Conservation (phyloP, 2,797 vertebrate species). For the Atherinosoma microstoma region DNA sequence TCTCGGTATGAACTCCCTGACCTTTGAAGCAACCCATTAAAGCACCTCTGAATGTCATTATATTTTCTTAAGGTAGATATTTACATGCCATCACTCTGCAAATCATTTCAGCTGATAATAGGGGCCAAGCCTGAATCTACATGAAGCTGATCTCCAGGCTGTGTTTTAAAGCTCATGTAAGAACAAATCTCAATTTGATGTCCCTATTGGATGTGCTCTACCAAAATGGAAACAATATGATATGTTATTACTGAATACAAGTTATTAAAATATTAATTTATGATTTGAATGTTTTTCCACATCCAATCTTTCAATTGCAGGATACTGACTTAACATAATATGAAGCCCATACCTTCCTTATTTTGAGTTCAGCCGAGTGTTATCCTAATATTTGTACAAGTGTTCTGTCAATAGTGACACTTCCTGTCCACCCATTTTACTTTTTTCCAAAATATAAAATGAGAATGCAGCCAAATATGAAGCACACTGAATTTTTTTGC, state of each 20-base stretch:
- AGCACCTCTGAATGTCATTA: constrained; percentile 35
- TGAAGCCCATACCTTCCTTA: constrained; percentile 71
- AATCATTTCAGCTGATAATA: constrained; percentile 33
- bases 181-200: background rate
- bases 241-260: background rate
- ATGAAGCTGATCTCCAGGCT: constrained; percentile 25
- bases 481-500: background rate
- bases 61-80: constrained; percentile 36
- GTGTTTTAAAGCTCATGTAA: constrained; percentile 26
- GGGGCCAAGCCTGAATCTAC: constrained; percentile 3
- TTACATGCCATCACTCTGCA: constrained; percentile 56
- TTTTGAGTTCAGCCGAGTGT: constrained; percentile 75
- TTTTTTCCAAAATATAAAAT: constrained; percentile 50
- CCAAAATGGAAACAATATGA: constrained; percentile 7
- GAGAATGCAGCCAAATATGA: constrained; percentile 28
- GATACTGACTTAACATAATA: constrained; percentile 75
- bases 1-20: constrained; percentile 37
- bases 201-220: background rate
- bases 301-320: constrained; percentile 75
- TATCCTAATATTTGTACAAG: constrained; percentile 73
- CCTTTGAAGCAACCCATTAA: constrained; percentile 31
- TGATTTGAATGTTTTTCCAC: constrained; percentile 29
- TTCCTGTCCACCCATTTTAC: constrained; percentile 68
- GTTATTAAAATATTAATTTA: constrained; percentile 31
- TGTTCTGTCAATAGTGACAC: constrained; percentile 66